phyloP scores from a whole-genome alignment of 2,888 invertebrate genomes.

The Xestia sexstrigata region DNA sequence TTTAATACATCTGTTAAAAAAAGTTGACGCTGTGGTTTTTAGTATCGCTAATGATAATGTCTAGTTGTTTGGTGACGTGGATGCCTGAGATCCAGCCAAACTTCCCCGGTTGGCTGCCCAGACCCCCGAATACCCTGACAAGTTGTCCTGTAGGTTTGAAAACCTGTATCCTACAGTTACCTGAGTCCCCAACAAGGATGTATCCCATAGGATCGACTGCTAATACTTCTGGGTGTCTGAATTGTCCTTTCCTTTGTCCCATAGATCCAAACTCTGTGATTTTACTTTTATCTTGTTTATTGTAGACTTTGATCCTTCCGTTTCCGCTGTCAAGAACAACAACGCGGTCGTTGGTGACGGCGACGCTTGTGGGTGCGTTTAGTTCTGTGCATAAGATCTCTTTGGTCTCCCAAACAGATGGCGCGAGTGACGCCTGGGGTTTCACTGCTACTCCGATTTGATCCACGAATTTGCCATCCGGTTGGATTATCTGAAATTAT shows the following conservation, averaged over 20 bases:
- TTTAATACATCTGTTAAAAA: slow-evolving; percentile 77
- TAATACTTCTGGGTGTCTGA: slow-evolving; percentile 94
- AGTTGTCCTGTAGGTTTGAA: slow-evolving; percentile 93
- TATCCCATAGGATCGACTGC: slow-evolving; percentile 93
- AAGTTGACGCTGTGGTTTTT: slow-evolving; percentile 89
- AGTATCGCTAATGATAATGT: slow-evolving; percentile 92
- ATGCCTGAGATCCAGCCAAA: slow-evolving; percentile 94
- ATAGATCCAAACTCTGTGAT: slow-evolving; percentile 92
- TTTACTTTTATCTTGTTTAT: slow-evolving; percentile 88
- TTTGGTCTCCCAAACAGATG: slow-evolving; percentile 80
- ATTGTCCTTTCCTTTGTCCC: slow-evolving; percentile 92
- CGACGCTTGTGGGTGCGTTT: slow-evolving; percentile 93
- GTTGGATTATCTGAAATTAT: slow-evolving; percentile 84
- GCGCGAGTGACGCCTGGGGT: slow-evolving; percentile 74
- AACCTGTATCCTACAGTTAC: slow-evolving; percentile 94
- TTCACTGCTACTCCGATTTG: slow-evolving; percentile 90
- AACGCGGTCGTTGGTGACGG: slow-evolving; percentile 90
- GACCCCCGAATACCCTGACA: slow-evolving; percentile 92
- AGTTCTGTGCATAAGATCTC: slow-evolving; percentile 89
- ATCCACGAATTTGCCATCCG: slow-evolving; percentile 91
- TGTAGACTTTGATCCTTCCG: slow-evolving; percentile 92
- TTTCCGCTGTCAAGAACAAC: slow-evolving; percentile 93
- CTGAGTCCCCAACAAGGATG: slow-evolving; percentile 95
- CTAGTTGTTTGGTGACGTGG: slow-evolving; percentile 90
- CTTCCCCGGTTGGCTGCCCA: slow-evolving; percentile 85